These are phyloP conservation scores for Vimba vimba DNA, from an alignment of 2,113 vertebrate species.

Conservation along the genomic window DNA sequence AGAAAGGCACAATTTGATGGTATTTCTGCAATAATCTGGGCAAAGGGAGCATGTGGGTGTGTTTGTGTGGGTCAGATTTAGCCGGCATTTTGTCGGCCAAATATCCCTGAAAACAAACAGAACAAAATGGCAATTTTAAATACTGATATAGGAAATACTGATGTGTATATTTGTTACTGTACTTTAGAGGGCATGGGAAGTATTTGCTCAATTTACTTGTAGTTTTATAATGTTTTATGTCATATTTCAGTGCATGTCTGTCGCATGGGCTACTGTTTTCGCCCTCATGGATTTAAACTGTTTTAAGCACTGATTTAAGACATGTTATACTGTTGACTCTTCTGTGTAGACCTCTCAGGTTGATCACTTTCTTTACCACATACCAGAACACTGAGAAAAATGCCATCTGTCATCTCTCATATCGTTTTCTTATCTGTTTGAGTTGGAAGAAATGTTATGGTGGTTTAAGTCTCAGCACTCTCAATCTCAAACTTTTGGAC, in stretches of 20 bases:
- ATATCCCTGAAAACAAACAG: neutral
- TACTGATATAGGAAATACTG: neutral
- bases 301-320: neutral
- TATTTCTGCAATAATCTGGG: slow-evolving; percentile 7
- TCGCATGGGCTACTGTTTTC: neutral
- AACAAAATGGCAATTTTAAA: neutral
- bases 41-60: neutral
- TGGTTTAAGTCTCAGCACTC: neutral
- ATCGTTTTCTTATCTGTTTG: neutral
- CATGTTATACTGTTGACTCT: neutral
- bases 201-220: neutral
- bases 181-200: neutral
- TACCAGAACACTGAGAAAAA: neutral
- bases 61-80: neutral
- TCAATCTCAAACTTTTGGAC: neutral
- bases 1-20: slow-evolving; percentile 29
- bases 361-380: neutral
- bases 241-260: neutral
- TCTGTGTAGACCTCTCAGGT: neutral
- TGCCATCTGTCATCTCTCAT: neutral
- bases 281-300: neutral
- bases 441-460: neutral
- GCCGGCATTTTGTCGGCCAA: neutral
- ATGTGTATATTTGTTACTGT: neutral
- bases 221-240: neutral